Evolutionary conservation across 2,797 vertebrate species (phyloP).

Genomic region (Hafferia zeledoni): DNA sequence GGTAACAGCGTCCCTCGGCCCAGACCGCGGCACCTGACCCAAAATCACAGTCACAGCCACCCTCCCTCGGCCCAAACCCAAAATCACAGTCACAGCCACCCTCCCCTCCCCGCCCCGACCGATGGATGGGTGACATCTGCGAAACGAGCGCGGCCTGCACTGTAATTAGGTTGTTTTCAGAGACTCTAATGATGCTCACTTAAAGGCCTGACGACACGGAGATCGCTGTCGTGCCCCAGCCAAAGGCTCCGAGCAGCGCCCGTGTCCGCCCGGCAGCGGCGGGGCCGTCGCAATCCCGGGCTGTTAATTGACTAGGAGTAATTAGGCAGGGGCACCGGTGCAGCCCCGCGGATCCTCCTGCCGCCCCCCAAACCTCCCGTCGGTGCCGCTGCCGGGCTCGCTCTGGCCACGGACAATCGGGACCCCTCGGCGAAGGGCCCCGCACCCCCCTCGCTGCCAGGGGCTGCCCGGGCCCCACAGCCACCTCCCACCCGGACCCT

Average conservation of each 20-base stretch:
- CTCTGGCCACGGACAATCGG: background rate
- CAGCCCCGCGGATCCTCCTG: background rate
- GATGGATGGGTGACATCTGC: background rate
- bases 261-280: background rate
- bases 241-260: background rate
- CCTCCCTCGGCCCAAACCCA: background rate
- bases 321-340: background rate
- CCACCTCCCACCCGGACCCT: background rate
- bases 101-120: fast-evolving
- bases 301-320: background rate
- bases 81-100: background rate
- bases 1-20: background rate
- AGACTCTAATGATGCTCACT: background rate
- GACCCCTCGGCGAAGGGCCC: background rate
- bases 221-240: background rate
- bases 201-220: background rate
- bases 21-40: background rate
- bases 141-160: background rate
- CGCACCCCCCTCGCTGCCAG: background rate
- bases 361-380: background rate
- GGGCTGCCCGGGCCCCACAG: background rate
- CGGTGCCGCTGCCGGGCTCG: background rate
- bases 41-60: background rate
- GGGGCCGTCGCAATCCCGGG: background rate
- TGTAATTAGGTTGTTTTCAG: background rate